Evolutionary conservation across 2,888 invertebrate genomes (phyloP).

Genomic region (Yponomeuta plumbellus): DNA sequence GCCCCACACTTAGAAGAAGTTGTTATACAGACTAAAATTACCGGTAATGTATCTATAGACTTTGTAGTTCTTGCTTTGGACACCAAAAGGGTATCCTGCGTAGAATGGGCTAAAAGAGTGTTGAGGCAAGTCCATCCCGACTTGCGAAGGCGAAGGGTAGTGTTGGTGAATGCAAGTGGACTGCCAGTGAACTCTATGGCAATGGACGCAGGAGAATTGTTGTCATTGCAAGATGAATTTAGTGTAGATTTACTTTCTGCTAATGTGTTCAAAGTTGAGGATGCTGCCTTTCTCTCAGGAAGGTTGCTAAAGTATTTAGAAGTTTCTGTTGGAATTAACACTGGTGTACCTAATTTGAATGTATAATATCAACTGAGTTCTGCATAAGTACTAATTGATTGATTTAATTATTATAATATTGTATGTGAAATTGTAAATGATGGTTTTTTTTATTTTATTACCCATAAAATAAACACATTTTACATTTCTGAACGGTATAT

Average conservation of each 20-base stretch:
- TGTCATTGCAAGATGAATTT: slow-evolving; percentile 47
- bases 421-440: too few species aligned
- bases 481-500: slow-evolving; percentile 69
- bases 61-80: slow-evolving; percentile 61
- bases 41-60: slow-evolving; percentile 58
- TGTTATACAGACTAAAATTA: slow-evolving; percentile 41
- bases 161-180: slow-evolving; percentile 61
- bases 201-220: slow-evolving; percentile 51
- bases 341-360: slow-evolving; percentile 66
- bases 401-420: too few species aligned
- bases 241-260: slow-evolving; percentile 56
- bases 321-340: slow-evolving; percentile 57
- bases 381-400: too few species aligned
- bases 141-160: slow-evolving; percentile 50
- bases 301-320: slow-evolving; percentile 58
- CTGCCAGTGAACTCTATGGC: slow-evolving; percentile 57
- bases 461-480: slow-evolving; percentile 27
- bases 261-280: slow-evolving; percentile 48
- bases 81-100: slow-evolving; percentile 54
- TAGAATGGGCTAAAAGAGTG: slow-evolving; percentile 56
- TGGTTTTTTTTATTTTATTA: too few species aligned
- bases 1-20: slow-evolving; percentile 53
- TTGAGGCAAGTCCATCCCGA: slow-evolving; percentile 61
- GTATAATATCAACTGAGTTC: slow-evolving; percentile 31
- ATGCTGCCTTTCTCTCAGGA: slow-evolving; percentile 46